phyloP scores from a whole-genome alignment of 2,113 vertebrate species.

The Lagenorhynchus albirostris region DNA sequence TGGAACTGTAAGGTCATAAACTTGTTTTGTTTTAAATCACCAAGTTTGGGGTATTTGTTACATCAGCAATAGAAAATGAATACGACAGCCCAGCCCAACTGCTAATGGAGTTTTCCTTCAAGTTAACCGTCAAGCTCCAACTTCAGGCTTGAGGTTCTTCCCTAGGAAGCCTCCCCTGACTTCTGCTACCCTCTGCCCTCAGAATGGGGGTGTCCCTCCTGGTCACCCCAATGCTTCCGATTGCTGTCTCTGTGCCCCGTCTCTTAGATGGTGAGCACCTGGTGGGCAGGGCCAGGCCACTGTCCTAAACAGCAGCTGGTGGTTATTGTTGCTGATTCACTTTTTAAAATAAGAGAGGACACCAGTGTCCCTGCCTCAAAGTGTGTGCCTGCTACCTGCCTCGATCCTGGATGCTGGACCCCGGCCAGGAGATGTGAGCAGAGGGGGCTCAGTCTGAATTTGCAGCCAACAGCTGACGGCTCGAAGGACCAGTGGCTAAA shows the following conservation, averaged over 20 bases:
- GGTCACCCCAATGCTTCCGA: fast-evolving
- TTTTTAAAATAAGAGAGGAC: background rate
- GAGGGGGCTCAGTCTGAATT: background rate
- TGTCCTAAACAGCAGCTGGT: too few relatives aligned
- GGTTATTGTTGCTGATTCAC: fast-evolving
- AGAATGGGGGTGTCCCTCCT: background rate
- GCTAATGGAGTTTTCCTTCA: background rate
- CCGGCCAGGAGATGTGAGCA: fast-evolving
- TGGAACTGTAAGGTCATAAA: background rate
- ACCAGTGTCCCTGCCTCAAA: background rate
- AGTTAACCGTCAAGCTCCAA: background rate
- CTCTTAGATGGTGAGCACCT: background rate
- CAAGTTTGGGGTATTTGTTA: background rate
- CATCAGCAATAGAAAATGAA: background rate
- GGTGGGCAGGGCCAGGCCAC: background rate
- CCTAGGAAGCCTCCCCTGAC: background rate
- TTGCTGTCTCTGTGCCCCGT: background rate
- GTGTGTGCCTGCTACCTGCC: background rate
- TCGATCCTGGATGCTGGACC: background rate
- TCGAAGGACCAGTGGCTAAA: background rate
- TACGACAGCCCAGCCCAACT: too few relatives aligned
- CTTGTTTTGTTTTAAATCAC: background rate
- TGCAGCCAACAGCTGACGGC: background rate
- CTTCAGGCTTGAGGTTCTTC: background rate
- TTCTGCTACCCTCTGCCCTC: background rate